These are phyloP conservation scores for Catostomus latipinnis DNA, from an alignment of 2,797 vertebrate species.

Conservation along the genomic window DNA sequence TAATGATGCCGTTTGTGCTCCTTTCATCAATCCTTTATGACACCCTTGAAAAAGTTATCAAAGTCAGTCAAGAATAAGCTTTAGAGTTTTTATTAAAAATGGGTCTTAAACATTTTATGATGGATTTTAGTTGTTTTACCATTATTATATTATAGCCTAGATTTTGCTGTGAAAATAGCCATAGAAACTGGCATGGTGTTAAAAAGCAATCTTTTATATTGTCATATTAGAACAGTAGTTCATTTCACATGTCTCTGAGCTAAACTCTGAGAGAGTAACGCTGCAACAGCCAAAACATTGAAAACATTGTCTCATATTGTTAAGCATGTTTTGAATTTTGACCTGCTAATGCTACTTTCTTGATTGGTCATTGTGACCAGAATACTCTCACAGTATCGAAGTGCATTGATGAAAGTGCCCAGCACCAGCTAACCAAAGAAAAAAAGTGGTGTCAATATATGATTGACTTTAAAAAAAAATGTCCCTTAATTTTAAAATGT, in stretches of 20 bases:
- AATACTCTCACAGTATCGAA: conserved; percentile 25
- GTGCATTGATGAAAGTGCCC: conserved; percentile 35
- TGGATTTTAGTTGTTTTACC: no score
- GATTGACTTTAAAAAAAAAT: background rate
- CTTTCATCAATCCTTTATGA: background rate
- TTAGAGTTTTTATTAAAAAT: no score
- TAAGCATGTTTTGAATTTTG: background rate
- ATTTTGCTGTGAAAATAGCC: no score
- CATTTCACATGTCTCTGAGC: background rate
- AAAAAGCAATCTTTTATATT: background rate
- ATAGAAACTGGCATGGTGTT: no score
- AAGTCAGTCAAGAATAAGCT: no score
- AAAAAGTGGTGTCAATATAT: background rate
- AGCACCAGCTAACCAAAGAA: conserved; percentile 15
- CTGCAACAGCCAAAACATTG: background rate
- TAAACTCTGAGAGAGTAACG: background rate
- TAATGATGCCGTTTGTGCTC: conserved; percentile 19
- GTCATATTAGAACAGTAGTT: background rate
- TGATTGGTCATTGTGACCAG: background rate
- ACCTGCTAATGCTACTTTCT: no score
- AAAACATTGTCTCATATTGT: background rate
- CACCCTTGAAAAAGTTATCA: no score
- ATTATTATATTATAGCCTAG: no score
- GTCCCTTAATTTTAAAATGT: background rate
- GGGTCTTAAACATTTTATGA: no score